Percentiles rank a stretch among this genome's conserved stretches.
These are phyloP conservation scores for Ancistrus triradiatus DNA, from an alignment of 2,113 vertebrate species.

Conservation along the genomic window DNA sequence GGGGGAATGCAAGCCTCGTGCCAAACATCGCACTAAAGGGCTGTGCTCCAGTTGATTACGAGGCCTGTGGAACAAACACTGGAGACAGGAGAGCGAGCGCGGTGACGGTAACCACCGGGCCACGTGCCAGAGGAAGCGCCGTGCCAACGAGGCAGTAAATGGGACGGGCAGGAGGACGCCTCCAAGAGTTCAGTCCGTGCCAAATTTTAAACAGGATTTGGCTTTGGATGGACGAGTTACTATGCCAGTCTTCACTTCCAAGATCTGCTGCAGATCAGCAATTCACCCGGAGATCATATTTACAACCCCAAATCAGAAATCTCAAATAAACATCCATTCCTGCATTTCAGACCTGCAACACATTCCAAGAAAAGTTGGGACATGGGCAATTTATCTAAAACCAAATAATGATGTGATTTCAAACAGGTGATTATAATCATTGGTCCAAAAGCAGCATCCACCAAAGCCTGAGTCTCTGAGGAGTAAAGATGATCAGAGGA, in stretches of 20 bases:
- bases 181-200: conserved; percentile 20
- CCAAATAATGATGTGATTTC: no score
- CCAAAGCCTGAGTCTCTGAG: no score
- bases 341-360: no score
- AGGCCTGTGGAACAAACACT: conserved; percentile 70
- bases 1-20: conserved; percentile 51
- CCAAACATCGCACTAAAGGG: conserved; percentile 68
- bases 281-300: not conserved
- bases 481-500: no score
- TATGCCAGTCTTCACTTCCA: not conserved
- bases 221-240: not conserved
- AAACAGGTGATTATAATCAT: no score
- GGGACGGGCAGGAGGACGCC: conserved; percentile 23
- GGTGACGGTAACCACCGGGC: conserved; percentile 62
- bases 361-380: no score
- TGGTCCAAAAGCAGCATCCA: no score
- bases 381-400: no score
- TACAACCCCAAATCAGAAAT: no score
- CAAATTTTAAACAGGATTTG: conserved; percentile 2
- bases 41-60: conserved; percentile 70
- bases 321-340: no score
- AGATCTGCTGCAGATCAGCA: not conserved
- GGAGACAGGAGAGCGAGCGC: conserved; percentile 61
- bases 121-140: conserved; percentile 52
- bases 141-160: conserved; percentile 23